Base-by-base conservation (phyloP, 2,797 vertebrate species). In the Epinephelus awoara region DNA sequence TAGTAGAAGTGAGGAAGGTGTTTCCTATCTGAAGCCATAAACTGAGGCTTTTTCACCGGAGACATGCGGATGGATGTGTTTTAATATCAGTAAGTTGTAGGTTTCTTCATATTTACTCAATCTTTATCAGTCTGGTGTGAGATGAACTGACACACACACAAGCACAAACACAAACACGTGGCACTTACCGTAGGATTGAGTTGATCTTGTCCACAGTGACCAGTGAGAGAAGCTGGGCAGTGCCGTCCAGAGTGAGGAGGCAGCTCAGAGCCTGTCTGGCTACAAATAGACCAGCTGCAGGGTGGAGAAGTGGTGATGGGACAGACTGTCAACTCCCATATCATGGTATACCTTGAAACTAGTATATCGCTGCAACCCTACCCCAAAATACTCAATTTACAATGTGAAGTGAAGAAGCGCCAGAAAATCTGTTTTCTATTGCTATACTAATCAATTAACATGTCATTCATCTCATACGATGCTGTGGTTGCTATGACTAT, bases 261-360 rank as follows among this genome's bases (percentile, higher is more conserved):
- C 97, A 97, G 88, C 92, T 98, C 76, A 99, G 88, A 64, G 97
- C 97, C 94, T 99, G 98, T 67, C 96, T 94, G 75, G 96, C 96
- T 65, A 99, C 97, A 90, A 97, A 99, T 52, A 98, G 89, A 44
- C 89, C 95, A 73, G 96, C 98, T 99, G 85, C 17, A 69, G 38
- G 61, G 42, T 0, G 21, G 29, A 23, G 21, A 34, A 46, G 47
- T 9, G 18, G 42, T 0, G 29, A 50, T 5, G 40, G 11, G 19
- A 44, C 27, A 65, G 44, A 18, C 40, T 23, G 23, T 23, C 23
- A 23, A 23, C 23, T 23, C 2, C 2, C 23, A 23, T 23, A 23
- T 23, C 23, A 23, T 23, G 23, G 23, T 23, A 23, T 23, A 23
- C 23, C 23, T 23, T 23, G 23, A 23, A 23, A 23, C 23, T 23